A percentile compares a stretch with the other conserved stretches of the same genome.
Evolutionary conservation across 2,113 vertebrate species (phyloP).

Genomic region (Cichladusa arquata): DNA sequence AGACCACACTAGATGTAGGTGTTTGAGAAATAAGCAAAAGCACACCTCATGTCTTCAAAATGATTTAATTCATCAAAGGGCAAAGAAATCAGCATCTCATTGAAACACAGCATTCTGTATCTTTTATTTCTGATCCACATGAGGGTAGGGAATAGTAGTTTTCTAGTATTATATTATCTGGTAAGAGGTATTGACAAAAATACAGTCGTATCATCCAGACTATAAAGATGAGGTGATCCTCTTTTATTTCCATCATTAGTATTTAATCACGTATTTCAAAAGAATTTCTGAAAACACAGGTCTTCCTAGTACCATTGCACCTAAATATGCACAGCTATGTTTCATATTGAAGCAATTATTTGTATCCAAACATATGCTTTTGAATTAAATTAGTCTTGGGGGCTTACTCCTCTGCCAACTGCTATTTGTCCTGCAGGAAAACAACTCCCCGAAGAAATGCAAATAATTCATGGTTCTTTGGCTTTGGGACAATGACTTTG

Average conservation of each 20-base stretch:
- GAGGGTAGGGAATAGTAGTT: not conserved
- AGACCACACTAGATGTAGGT: not conserved
- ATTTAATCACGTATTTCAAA: conserved; percentile 4
- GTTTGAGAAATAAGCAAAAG: conserved; percentile 11
- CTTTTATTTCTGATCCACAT: not conserved
- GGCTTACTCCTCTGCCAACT: conserved; percentile 54
- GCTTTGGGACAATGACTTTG: conserved; percentile 67
- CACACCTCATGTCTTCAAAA: not conserved
- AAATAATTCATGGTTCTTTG: conserved; percentile 61
- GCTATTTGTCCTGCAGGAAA: conserved; percentile 70
- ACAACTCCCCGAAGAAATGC: conserved; percentile 60
- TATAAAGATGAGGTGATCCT: not conserved
- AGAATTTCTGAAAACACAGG: conserved; percentile 11
- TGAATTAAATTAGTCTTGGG: conserved; percentile 63
- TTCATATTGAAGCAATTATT: conserved; percentile 25
- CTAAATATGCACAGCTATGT: conserved; percentile 4
- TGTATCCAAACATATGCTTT: conserved; percentile 54
- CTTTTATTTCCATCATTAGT: not conserved
- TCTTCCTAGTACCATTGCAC: not conserved
- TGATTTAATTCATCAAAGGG: not conserved
- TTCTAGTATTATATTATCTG: not conserved
- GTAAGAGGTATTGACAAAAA: not conserved
- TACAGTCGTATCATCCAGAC: not conserved
- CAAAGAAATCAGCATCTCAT: conserved; percentile 13
- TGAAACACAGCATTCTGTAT: not conserved